Evolutionary conservation across 2,888 invertebrate genomes (phyloP), one percentile per base, ranked within the genome.

Genomic region (Carabus problematicus): DNA sequence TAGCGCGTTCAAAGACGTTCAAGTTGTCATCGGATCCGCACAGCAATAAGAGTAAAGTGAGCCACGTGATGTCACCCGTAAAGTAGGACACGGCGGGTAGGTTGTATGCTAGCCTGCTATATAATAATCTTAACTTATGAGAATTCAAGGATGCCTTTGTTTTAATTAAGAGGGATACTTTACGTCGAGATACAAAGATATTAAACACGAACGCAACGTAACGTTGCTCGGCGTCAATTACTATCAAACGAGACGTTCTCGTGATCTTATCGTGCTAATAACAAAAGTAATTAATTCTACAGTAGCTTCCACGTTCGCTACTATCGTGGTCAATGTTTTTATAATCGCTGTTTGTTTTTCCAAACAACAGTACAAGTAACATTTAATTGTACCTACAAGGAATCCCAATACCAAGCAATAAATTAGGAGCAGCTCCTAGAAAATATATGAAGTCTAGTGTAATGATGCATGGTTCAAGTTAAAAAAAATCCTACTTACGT

Each of bases 401-500:
- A 12, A 45, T 45, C 14, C 45, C 7, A 3, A 45, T 6, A 3
- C 45, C 9, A 42, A 42, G 14, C 45, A n/a, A 12, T 14, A n/a
- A 12, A 14, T 45, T 29, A 29, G 3, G 6, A 29, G 6, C 29
- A 2, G 29, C 29, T 29, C 3, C 29, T 29, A 2, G 14, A 45
- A 45, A 45, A 45, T 29, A 29, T 29, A 29, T 29, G 45, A n/a
- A 45, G 14, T 45, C 45, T 45, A 45, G n/a, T 73, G 73, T 75
- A 72, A 72, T 74, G 70, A 55, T 72, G 70, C 41, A 61, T 29
- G 29, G 29, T 29, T 3, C 2, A 29, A 29, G 29, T 29, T 29
- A 2, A 49, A 74, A 72, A 74, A 72, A 75, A 3, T 9, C 52
- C 52, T 73, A 92, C 94, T 93, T 87, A 97, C 97, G 87, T 80